phyloP scores from a whole-genome alignment of 2,797 vertebrate species.

The Garrulus glandarius region DNA sequence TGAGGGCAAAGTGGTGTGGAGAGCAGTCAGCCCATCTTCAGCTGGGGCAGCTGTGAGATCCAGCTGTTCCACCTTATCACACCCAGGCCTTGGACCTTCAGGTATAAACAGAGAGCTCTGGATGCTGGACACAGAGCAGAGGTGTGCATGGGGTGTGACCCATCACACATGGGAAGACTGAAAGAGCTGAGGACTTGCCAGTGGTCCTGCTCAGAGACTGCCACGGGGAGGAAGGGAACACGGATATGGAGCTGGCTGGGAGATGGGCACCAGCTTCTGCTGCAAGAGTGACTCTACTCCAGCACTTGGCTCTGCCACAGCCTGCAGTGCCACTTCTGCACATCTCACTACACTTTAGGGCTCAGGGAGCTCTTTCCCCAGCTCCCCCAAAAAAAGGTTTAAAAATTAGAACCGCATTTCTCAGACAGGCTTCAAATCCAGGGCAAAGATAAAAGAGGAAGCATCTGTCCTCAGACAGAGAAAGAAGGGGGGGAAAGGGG shows the following conservation, averaged over 20 bases:
- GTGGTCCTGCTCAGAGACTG: neutral
- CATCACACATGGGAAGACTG: accelerated
- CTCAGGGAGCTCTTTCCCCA: neutral
- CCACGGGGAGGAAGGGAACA: neutral
- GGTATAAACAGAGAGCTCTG: neutral
- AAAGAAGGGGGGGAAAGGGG: neutral
- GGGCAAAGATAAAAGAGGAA: neutral
- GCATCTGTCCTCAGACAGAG: neutral
- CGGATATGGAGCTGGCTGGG: accelerated
- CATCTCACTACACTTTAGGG: neutral
- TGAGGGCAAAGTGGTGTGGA: neutral
- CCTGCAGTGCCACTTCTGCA: neutral
- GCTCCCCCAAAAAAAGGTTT: accelerated
- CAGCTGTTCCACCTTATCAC: neutral
- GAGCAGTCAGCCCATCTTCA: neutral
- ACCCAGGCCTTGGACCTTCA: neutral
- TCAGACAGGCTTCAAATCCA: neutral
- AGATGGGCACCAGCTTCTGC: neutral
- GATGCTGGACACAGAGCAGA: neutral
- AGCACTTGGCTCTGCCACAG: accelerated
- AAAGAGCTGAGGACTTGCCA: neutral
- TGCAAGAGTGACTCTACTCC: too few species aligned
- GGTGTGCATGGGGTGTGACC: accelerated
- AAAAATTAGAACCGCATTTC: neutral
- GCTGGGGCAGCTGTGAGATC: neutral